Conservation (phyloP, 2,113 vertebrate species). For the Trachemys scripta region DNA sequence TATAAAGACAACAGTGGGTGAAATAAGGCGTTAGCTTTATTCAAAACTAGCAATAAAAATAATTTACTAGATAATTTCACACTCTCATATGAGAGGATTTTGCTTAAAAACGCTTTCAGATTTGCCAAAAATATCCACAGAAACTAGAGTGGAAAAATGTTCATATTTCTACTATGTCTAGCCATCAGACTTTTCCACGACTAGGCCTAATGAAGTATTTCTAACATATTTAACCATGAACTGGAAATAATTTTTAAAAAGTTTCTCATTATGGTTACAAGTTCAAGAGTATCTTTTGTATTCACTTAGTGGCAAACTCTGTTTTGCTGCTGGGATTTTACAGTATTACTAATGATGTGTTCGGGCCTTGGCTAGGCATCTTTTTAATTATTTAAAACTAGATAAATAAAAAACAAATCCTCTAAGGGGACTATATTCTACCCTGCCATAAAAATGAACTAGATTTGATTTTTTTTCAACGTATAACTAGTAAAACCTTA, state of each 20-base stretch:
- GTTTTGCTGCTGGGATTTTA: neutral
- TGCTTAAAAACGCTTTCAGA: neutral
- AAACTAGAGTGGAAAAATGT: neutral
- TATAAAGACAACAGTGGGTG: neutral
- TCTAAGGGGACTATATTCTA: neutral
- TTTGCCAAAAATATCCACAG: neutral
- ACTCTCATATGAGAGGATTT: neutral
- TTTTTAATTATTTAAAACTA: neutral
- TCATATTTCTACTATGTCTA: neutral
- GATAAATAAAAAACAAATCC: neutral
- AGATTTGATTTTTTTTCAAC: neutral
- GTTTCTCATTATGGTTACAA: neutral
- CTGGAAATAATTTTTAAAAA: neutral
- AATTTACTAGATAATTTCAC: neutral
- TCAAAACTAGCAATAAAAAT: neutral
- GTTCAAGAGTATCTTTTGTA: neutral
- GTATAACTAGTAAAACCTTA: neutral
- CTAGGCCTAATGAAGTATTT: neutral
- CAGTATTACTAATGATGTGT: accelerated
- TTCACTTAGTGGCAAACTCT: neutral
- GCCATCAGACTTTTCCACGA: neutral
- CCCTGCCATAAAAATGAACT: neutral
- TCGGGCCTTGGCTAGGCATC: neutral
- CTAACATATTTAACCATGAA: neutral
- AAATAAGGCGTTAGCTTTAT: constrained; percentile 6